Base-by-base conservation (phyloP, 2,113 vertebrate genomes). In the Percina caprodes region DNA sequence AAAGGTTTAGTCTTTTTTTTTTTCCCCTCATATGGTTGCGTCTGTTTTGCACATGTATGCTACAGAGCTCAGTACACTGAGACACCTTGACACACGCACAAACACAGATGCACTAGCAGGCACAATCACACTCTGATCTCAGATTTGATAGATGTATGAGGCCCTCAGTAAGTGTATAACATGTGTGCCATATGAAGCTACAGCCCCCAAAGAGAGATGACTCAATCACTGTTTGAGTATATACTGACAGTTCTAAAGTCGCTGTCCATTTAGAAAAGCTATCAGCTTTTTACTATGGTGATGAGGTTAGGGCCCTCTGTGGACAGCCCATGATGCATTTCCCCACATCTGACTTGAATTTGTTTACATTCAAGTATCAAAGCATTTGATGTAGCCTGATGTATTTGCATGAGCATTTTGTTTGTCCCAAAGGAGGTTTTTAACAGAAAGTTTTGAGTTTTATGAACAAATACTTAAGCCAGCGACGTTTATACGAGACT, bases 331-430 rank as follows among this genome's bases (percentile, higher is more conserved):
- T n/a, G 72, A 82, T 77, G 88, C 54, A 18, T 60, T 80, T 69
- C 68, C 45, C 74, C 79, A 92, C 88, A 89, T 92, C 89, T 91
- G 88, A 93, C 80, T 90, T 60, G 84, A 80, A 85, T 91, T 92
- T 89, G 84, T 90, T 92, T 92, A 89, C 84, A 79, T 88, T 84
- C 84, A 87, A 92, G 90, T 88, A 86, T 92, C 84, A 89, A 73
- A 85, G 80, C 54, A 56, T 88, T 86, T 79, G 77, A 88, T 85
- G 84, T 60, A 72, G 78, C 74, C 68, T 79, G 82, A 84, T 92
- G 89, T 92, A 90, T 89, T 92, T 86, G 75, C 80, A 58, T 67
- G 73, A 81, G 81, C 80, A 70, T 80, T 87, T 87, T 86, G 87
- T 88, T 80, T 72, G 77, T 85, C 89, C 82, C 87, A 45, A 15